Conservation (phyloP, 2,113 vertebrate genomes). For the Nyctereutes procyonoides region DNA sequence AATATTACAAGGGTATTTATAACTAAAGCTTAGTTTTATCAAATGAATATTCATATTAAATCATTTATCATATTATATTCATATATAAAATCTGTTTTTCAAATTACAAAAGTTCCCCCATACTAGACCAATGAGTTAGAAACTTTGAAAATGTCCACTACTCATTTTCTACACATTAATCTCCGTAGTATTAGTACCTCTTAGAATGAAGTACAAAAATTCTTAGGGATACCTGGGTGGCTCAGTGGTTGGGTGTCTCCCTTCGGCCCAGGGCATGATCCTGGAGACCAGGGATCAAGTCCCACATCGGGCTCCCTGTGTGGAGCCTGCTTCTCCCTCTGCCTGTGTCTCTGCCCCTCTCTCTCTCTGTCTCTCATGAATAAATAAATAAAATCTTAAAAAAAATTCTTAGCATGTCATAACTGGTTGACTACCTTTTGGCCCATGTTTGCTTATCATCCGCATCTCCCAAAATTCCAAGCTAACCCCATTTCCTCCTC, state of each 20-base stretch:
- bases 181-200: neutral
- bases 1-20: neutral
- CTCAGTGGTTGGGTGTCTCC: too few species aligned
- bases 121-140: neutral
- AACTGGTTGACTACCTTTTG: neutral
- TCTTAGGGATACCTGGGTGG: too few species aligned
- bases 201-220: neutral
- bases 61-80: neutral
- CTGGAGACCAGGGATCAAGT: too few species aligned
- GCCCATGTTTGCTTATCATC: neutral
- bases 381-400: too few species aligned
- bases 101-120: neutral
- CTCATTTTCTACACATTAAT: neutral
- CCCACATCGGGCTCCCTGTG: too few species aligned
- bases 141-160: neutral
- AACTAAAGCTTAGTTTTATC: neutral
- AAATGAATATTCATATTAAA: neutral
- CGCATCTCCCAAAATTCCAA: neutral
- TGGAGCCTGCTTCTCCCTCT: too few species aligned
- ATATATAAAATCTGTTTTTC: neutral
- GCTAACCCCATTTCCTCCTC: accelerated
- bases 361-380: too few species aligned
- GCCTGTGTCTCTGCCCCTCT: too few species aligned
- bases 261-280: too few species aligned
- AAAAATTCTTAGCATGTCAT: neutral